phyloP scores from a whole-genome alignment of 2,888 invertebrate genomes.

The Heliconius erato region DNA sequence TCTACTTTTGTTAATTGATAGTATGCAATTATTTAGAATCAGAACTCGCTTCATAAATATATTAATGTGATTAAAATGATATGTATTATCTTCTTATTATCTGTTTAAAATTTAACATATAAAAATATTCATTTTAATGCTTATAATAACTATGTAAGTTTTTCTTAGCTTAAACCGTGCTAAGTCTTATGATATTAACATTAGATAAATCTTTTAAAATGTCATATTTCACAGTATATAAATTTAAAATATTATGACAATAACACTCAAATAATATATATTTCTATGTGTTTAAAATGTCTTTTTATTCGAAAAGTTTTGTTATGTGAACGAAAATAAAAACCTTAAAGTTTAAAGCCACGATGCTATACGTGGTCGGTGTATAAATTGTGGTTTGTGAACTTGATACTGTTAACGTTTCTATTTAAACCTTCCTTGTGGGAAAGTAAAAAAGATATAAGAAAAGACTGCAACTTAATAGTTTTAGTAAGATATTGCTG shows the following conservation, averaged over 20 bases:
- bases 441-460: constrained; percentile 9
- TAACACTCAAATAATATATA: not conserved
- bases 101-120: too few species aligned
- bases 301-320: not conserved
- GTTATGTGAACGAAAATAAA: constrained; percentile 6
- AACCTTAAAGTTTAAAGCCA: constrained; percentile 27
- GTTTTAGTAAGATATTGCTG: not conserved
- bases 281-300: not conserved
- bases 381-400: constrained; percentile 25
- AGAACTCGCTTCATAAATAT: not conserved
- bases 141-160: too few species aligned
- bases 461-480: constrained; percentile 3
- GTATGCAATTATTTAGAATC: not conserved
- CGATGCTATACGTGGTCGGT: constrained; percentile 21
- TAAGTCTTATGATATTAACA: too few species aligned
- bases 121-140: too few species aligned
- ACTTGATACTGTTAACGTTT: constrained; percentile 31
- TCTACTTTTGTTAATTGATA: not conserved
- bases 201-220: too few species aligned
- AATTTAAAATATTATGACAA: not conserved
- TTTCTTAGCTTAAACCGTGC: too few species aligned
- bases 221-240: too few species aligned
- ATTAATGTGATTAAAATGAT: not conserved
- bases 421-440: constrained; percentile 3
- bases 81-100: not conserved